Conservation (phyloP, 2,888 invertebrate genomes). For the Macropis europaea region DNA sequence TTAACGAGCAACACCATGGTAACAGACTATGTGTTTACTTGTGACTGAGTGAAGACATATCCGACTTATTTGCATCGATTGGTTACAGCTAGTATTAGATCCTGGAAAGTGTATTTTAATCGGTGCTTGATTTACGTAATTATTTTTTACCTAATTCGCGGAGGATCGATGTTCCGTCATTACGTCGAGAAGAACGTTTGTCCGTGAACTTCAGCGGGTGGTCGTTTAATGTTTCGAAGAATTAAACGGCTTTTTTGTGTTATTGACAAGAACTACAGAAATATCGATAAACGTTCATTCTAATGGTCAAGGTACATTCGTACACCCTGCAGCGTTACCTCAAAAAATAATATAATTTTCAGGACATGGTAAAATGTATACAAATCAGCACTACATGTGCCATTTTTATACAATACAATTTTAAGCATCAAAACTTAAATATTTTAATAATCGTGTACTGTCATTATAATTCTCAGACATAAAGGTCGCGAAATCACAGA, state of each 20-base stretch:
- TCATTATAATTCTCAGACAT: background rate
- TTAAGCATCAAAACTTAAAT: too few relatives aligned
- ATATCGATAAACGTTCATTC: background rate
- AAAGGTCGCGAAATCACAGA: too few relatives aligned
- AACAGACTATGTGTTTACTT: too few relatives aligned
- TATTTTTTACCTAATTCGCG: slow-evolving; percentile 18
- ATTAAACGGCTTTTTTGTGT: background rate
- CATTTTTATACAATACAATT: too few relatives aligned
- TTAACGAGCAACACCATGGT: too few relatives aligned
- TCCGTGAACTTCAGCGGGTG: slow-evolving; percentile 10
- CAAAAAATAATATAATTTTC: too few relatives aligned
- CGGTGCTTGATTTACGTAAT: slow-evolving; percentile 9
- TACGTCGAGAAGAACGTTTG: slow-evolving; percentile 11
- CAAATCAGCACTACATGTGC: too few relatives aligned
- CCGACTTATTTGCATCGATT: background rate
- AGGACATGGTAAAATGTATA: too few relatives aligned
- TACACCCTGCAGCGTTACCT: too few relatives aligned
- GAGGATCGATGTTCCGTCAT: slow-evolving; percentile 7
- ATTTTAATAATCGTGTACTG: too few relatives aligned
- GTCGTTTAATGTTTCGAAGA: background rate
- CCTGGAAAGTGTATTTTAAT: slow-evolving; percentile 20
- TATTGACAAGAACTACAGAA: background rate
- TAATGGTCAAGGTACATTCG: too few relatives aligned
- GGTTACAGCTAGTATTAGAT: too few relatives aligned
- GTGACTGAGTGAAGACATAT: background rate